phyloP scores from a whole-genome alignment of 92 coral and sea anemone genomes.

The Nematostella vectensis region DNA sequence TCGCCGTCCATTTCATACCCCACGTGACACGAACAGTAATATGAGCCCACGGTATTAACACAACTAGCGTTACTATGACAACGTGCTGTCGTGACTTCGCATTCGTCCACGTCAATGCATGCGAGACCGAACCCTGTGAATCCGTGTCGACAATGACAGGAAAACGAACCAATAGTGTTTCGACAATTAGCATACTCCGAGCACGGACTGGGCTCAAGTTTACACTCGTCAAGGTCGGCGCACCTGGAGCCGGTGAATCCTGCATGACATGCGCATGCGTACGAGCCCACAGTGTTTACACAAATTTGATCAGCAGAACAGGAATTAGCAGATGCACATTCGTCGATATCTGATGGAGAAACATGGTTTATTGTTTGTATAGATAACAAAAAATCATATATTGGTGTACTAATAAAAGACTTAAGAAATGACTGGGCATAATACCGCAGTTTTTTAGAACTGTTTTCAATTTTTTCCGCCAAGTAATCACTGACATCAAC shows the following conservation, averaged over 20 bases:
- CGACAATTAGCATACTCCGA: slow-evolving; percentile 20
- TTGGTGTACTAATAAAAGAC: too few relatives aligned
- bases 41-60: slow-evolving; percentile 23
- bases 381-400: too few relatives aligned
- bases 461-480: too few relatives aligned
- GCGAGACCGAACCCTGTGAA: slow-evolving; percentile 21
- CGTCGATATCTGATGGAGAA: slow-evolving; percentile 14
- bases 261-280: slow-evolving; percentile 15
- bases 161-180: slow-evolving; percentile 26
- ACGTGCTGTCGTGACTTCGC: slow-evolving; percentile 7
- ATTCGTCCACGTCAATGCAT: slow-evolving; percentile 49
- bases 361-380: too few relatives aligned
- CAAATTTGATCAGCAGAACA: slow-evolving; percentile 14
- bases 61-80: slow-evolving; percentile 35
- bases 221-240: slow-evolving; percentile 45
- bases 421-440: too few relatives aligned
- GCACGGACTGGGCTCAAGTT: slow-evolving; percentile 9
- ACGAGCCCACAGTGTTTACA: slow-evolving; percentile 22
- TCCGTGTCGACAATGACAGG: slow-evolving; percentile 30
- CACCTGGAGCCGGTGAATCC: slow-evolving; percentile 38
- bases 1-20: slow-evolving; percentile 36
- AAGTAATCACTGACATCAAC: too few relatives aligned
- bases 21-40: slow-evolving; percentile 23
- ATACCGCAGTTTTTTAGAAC: too few relatives aligned
- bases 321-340: slow-evolving; percentile 10